Evolutionary conservation across 2,888 invertebrate genomes (phyloP).

Genomic region (Ophioninae sp.): DNA sequence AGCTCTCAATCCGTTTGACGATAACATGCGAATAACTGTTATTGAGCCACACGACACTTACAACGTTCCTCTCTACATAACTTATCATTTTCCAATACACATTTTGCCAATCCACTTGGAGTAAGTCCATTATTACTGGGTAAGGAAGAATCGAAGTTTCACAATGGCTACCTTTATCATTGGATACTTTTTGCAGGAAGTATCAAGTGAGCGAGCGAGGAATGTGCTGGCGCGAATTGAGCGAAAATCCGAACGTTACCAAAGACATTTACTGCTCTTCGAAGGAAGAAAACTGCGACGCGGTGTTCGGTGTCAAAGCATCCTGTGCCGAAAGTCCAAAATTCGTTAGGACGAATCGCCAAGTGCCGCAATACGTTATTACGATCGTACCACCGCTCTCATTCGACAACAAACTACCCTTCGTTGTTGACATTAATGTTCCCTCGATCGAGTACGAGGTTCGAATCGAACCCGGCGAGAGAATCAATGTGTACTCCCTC

Average conservation of each 20-base stretch:
- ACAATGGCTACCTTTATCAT: not conserved
- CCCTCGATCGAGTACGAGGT: slow-evolving; percentile 82
- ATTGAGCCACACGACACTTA: slow-evolving; percentile 89
- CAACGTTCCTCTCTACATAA: slow-evolving; percentile 89
- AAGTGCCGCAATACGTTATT: slow-evolving; percentile 88
- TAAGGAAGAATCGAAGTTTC: slow-evolving; percentile 14
- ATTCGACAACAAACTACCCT: slow-evolving; percentile 90
- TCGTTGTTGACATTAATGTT: slow-evolving; percentile 85
- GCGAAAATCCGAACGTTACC: slow-evolving; percentile 85
- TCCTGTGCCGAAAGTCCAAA: slow-evolving; percentile 69
- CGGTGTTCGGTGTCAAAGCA: slow-evolving; percentile 87
- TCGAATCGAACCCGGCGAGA: slow-evolving; percentile 88
- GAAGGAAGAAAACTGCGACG: slow-evolving; percentile 82
- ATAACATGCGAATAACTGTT: slow-evolving; percentile 87
- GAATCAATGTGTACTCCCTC: slow-evolving; percentile 86
- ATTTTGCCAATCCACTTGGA: slow-evolving; percentile 88
- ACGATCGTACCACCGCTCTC: slow-evolving; percentile 88
- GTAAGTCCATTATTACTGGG: slow-evolving; percentile 81
- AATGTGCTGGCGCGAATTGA: slow-evolving; percentile 91
- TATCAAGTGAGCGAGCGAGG: slow-evolving; percentile 88
- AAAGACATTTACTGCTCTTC: slow-evolving; percentile 87
- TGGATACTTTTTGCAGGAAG: slow-evolving; percentile 80
- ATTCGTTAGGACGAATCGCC: slow-evolving; percentile 73
- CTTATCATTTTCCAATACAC: slow-evolving; percentile 90
- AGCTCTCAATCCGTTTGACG: slow-evolving; percentile 89